Evolutionary conservation across 1,140 invertebrate genomes (phyloP).

Genomic region (Ruditapes philippinarum): DNA sequence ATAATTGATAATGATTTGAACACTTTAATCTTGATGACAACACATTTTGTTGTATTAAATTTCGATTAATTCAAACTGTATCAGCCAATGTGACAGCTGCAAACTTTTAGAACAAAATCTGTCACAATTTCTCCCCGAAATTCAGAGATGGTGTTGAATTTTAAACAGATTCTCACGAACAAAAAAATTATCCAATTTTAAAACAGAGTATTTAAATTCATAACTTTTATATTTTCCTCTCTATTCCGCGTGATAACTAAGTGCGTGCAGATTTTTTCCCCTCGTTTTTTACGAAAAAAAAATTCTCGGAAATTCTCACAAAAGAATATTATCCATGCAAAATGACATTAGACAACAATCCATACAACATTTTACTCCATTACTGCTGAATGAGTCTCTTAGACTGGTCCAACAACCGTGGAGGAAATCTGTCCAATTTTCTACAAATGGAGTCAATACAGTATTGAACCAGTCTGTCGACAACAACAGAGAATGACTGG

Average conservation of each 20-base stretch:
- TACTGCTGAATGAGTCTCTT: neutral
- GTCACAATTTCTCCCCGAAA: neutral
- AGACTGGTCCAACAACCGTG: neutral
- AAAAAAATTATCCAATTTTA: neutral
- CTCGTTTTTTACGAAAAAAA: no score
- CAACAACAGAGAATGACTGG: neutral
- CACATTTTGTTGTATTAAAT: neutral
- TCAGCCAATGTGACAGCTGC: neutral
- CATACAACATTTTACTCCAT: neutral
- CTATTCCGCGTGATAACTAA: no score
- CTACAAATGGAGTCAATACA: constrained; percentile 27
- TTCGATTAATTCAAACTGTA: neutral
- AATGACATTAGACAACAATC: neutral
- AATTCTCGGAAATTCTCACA: neutral
- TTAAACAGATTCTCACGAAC: no score
- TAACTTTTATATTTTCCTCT: no score
- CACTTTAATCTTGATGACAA: no score
- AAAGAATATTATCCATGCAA: neutral
- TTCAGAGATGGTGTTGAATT: neutral
- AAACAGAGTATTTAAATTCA: no score
- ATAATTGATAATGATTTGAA: neutral
- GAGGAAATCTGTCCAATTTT: constrained; percentile 33
- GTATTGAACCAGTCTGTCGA: constrained; percentile 33
- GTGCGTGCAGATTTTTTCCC: neutral
- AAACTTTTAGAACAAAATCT: neutral